Conservation (phyloP, 2,888 invertebrate genomes). For the Antheraea yamamai region DNA sequence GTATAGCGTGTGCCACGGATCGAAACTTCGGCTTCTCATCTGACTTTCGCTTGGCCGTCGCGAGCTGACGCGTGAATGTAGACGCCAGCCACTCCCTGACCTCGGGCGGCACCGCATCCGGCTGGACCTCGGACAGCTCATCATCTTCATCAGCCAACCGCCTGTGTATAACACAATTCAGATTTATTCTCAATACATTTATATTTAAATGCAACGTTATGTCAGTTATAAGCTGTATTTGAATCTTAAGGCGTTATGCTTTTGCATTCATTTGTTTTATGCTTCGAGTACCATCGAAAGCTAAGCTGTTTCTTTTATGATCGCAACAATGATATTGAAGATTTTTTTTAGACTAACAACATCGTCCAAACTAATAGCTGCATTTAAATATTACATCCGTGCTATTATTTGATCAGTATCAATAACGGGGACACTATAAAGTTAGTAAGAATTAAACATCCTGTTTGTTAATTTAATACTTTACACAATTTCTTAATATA, state of each 20-base stretch:
- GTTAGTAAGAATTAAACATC: neutral
- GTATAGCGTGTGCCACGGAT: conserved; percentile 97
- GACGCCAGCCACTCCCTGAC: conserved; percentile 98
- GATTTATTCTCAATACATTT: conserved; percentile 28
- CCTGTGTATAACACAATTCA: conserved; percentile 73
- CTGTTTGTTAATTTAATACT: neutral
- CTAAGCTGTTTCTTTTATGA: conserved; percentile 18
- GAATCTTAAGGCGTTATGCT: neutral
- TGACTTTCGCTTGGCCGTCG: conserved; percentile 87
- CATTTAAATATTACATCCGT: neutral
- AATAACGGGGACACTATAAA: neutral
- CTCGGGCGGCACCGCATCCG: conserved; percentile 97
- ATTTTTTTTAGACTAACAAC: neutral
- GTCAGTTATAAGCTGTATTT: neutral
- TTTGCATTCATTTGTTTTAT: neutral
- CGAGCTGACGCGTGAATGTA: conserved; percentile 95
- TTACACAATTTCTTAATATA: neutral
- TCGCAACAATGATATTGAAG: neutral
- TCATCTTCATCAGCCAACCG: conserved; percentile 95
- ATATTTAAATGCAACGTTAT: too few species aligned
- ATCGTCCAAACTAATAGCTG: neutral
- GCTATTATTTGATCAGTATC: neutral
- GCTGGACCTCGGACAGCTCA: conserved; percentile 97
- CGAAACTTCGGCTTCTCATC: conserved; percentile 95
- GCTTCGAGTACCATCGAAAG: conserved; percentile 17